phyloP scores from a whole-genome alignment of 2,113 vertebrate species.

The Chunga burmeisteri region DNA sequence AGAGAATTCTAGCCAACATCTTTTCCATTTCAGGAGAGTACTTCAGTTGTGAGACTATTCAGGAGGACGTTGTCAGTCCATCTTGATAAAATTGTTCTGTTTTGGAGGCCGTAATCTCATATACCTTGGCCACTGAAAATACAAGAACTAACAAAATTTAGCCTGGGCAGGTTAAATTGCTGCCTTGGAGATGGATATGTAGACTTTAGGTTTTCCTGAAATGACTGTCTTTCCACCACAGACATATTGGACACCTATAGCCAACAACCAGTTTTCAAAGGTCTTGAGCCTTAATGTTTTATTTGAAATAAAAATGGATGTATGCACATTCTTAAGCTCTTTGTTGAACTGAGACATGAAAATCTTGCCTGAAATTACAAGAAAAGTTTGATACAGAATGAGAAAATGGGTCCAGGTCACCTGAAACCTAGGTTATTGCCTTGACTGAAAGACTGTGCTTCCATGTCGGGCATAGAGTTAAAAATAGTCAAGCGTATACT shows the following conservation, averaged over 20 bases:
- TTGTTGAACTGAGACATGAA: not conserved
- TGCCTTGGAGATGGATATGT: not conserved
- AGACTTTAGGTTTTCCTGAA: not conserved
- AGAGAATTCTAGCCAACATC: not conserved
- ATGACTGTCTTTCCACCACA: not conserved
- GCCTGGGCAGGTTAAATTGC: not conserved
- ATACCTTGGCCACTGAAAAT: not conserved
- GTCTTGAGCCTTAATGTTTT: not conserved
- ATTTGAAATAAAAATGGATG: not conserved
- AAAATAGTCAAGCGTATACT: not conserved
- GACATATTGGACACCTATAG: not conserved
- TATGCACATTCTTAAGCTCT: not conserved
- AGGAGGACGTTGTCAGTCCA: not conserved
- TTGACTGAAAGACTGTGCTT: not conserved
- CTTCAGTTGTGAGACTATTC: not conserved
- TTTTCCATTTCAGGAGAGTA: not conserved
- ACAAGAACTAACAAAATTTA: not conserved
- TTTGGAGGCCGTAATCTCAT: not conserved
- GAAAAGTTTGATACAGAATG: not conserved
- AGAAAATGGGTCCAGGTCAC: not conserved
- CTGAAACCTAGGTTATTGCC: not conserved
- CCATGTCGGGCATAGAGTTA: not conserved
- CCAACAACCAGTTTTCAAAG: not conserved
- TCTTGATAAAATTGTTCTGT: not conserved
- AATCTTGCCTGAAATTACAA: not conserved